Evolutionary conservation across 2,888 invertebrate species (phyloP), one percentile per base, ranked within the genome.

Genomic region (Troides oblongomaculatus): DNA sequence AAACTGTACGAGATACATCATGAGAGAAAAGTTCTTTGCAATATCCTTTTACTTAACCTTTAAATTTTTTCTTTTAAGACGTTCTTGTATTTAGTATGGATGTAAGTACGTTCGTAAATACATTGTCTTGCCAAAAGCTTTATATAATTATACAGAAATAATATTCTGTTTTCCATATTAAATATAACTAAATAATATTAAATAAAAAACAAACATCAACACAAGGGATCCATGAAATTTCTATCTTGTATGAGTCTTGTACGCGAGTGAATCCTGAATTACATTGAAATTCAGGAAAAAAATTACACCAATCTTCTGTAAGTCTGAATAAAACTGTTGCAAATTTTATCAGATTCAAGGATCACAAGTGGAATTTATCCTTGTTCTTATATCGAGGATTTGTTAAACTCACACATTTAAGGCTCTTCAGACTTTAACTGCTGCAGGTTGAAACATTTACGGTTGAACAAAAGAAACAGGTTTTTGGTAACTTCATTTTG

Each of bases 331-430:
- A 73, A 74, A 75, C 64, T 65, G 62, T 68, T 73, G 71, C 71
- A 71, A 72, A 73, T 74, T 74, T 70, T 72, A 74, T 72, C 68
- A 73, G 68, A 72, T 66, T 74, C 72, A 71, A 75, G 61, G n/a
- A 50, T 14, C 25, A 57, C 60, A 18, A 59, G 53, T 62, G 64
- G 62, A 73, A 74, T 73, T 72, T 7, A 71, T 66, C 18, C 39
- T 46, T 10, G 50, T 58, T 65, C 25, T 59, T 56, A 30, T 30
- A 23, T 43, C 18, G 17, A 25, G 12, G 46, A 25, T 58, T 58
- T 65, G 46, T 46, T 8, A n/a, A 58, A 58, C 18, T 17, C 23
- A 23, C 5, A n/a, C 46, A 53, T 23, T 50, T 63, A 18, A 50
- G 63, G 23, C 1, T 30, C 14, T 23, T 39, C 1, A 58, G 39